Conservation (phyloP, 1,140 invertebrate genomes). For the Caenorhabditis elegans region WBcel235 BX284603.4:4609001-4609500, state of each 20-base stretch:
- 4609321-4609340: conserved; percentile 45
- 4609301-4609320: neutral
- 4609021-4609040: conserved; percentile 66
- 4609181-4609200: conserved; percentile 85
- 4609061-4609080: conserved; percentile 94
- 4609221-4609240: conserved; percentile 95
- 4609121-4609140: conserved; percentile 96
- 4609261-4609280: conserved; percentile 91
- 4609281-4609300: conserved; percentile 83
- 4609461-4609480: conserved; percentile 99
- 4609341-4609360: conserved; percentile 65
- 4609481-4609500: conserved; percentile 70
- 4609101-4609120: conserved; percentile 98
- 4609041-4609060: conserved; percentile 83
- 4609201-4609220: conserved; percentile 88
- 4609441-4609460: conserved; percentile 95
- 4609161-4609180: conserved; percentile 99
- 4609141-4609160: conserved; percentile 95
- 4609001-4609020: conserved; percentile 68
- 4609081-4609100: conserved; percentile 97
- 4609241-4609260: conserved; percentile 99
- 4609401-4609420: conserved; percentile 66
- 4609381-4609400: conserved; percentile 60
- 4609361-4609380: conserved; percentile 65
- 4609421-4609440: conserved; percentile 80